Evolutionary conservation across 2,888 invertebrate genomes (phyloP).

Genomic region (Harpalus rubripes): DNA sequence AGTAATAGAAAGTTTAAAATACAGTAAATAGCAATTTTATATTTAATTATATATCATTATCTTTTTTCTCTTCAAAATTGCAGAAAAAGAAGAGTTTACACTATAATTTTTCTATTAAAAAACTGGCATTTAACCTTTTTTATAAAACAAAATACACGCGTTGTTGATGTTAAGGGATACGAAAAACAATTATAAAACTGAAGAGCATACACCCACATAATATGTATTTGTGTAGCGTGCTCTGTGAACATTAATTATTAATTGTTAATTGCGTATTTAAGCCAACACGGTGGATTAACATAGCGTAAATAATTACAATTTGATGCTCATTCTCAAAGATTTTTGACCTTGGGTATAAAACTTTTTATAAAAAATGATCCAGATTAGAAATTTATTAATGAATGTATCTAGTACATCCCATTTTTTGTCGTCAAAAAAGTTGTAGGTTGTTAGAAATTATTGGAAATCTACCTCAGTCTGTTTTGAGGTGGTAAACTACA

Average conservation of each 20-base stretch:
- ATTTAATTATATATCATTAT: constrained; percentile 15
- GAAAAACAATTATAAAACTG: constrained; percentile 7
- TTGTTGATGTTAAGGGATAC: neutral
- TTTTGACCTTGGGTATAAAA: neutral
- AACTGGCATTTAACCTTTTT: too few species aligned
- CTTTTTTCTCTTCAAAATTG: constrained; percentile 23
- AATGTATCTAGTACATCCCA: too few species aligned
- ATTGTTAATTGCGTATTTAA: constrained; percentile 36
- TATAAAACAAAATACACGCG: neutral
- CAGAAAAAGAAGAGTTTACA: neutral
- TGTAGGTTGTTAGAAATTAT: too few species aligned
- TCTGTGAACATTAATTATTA: constrained; percentile 22
- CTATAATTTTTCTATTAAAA: constrained; percentile 18
- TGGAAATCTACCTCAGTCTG: too few species aligned
- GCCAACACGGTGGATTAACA: constrained; percentile 28
- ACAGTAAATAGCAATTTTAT: neutral
- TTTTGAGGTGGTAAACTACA: too few species aligned
- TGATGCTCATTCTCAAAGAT: constrained; percentile 3
- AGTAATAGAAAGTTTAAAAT: neutral
- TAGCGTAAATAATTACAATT: constrained; percentile 21
- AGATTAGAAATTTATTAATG: too few species aligned
- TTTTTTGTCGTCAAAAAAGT: too few species aligned
- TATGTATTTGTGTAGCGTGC: constrained; percentile 3
- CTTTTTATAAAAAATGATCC: too few species aligned
- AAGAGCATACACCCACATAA: neutral